phyloP scores from a whole-genome alignment of 2,888 invertebrate species.

The Rotaria macrura region DNA sequence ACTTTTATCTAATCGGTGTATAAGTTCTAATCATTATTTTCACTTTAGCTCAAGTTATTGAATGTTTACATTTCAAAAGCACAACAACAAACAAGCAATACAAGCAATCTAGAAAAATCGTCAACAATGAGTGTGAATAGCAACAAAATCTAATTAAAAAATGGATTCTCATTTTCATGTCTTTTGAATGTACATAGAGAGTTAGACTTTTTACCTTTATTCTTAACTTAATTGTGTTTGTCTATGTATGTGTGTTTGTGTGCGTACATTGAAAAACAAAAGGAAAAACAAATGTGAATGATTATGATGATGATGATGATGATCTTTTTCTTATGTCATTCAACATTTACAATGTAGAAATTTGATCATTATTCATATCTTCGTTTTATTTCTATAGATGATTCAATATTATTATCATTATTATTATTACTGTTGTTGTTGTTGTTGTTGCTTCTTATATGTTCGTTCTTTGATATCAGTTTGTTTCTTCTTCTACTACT shows the following conservation, averaged over 20 bases:
- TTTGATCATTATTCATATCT: neutral
- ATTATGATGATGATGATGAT: neutral
- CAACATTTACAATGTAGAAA: neutral
- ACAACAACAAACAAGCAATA: conserved; percentile 4
- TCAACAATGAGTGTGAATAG: neutral
- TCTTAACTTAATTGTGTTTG: neutral
- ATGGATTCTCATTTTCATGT: neutral
- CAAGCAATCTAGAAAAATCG: neutral
- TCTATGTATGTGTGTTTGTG: neutral
- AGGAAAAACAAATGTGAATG: neutral
- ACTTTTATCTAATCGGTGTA: neutral
- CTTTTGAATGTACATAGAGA: neutral
- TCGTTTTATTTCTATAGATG: neutral
- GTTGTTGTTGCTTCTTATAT: neutral
- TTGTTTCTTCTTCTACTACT: neutral
- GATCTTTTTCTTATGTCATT: neutral
- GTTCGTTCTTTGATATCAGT: neutral
- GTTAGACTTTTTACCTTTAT: conserved; percentile 1
- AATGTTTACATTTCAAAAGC: conserved; percentile 31
- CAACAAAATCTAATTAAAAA: neutral
- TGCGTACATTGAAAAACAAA: neutral
- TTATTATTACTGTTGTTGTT: neutral
- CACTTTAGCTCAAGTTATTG: conserved; percentile 19
- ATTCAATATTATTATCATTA: neutral
- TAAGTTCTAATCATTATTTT: neutral